phyloP scores from a whole-genome alignment of 1,140 invertebrate species.

The Penaeus japonicus region DNA sequence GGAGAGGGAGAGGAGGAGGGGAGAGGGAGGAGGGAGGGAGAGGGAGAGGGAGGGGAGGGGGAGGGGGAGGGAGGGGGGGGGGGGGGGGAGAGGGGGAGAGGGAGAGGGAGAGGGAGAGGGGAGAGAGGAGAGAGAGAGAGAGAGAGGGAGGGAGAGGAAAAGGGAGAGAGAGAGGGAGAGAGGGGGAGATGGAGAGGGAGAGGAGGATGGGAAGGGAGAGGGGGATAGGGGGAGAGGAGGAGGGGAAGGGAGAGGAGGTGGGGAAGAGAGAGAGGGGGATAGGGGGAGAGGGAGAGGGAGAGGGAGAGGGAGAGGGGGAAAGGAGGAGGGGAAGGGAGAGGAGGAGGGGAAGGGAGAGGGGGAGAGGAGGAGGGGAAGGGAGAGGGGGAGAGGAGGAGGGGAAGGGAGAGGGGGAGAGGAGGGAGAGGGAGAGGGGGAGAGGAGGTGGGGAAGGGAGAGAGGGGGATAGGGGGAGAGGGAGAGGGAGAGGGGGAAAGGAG shows the following conservation, averaged over 20 bases:
- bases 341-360: background rate
- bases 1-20: no score
- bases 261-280: no score
- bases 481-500: no score
- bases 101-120: background rate
- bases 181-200: background rate
- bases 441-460: background rate
- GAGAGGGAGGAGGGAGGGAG: no score
- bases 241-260: background rate
- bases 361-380: background rate
- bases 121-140: background rate
- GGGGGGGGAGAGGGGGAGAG: background rate
- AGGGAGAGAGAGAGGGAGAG: background rate
- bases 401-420: background rate
- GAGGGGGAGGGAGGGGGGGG: background rate
- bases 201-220: background rate
- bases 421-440: background rate
- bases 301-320: background rate
- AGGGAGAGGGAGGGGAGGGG: background rate
- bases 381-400: background rate
- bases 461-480: no score
- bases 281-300: background rate
- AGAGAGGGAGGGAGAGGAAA: background rate
- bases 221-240: background rate
- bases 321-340: background rate